Conservation (phyloP, 2,888 invertebrate species). For the Pardosa pseudoannulata region DNA sequence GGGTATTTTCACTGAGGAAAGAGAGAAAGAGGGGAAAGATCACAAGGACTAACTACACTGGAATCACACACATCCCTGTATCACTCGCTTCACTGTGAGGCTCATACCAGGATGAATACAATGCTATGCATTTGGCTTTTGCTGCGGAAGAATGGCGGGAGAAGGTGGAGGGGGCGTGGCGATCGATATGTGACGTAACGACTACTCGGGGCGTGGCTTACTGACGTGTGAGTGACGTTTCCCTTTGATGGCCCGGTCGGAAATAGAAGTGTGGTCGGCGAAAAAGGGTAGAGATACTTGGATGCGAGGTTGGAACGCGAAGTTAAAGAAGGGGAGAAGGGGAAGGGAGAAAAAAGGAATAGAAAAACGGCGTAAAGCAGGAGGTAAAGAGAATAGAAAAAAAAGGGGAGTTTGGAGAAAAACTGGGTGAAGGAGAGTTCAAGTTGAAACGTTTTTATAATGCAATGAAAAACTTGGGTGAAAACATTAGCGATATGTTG, state of each 20-base stretch:
- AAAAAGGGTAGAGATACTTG: neutral
- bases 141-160: constrained; percentile 1
- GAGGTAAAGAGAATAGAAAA: no score
- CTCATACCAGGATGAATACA: neutral
- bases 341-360: no score
- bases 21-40: no score
- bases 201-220: neutral
- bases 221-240: constrained; percentile 12
- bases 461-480: no score
- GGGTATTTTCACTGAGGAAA: neutral
- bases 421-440: no score
- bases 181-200: constrained; percentile 5
- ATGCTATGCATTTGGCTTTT: constrained; percentile 7
- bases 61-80: constrained; percentile 12
- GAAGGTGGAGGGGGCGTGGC: constrained; percentile 9
- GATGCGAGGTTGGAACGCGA: no score
- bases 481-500: no score
- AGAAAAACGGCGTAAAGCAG: no score
- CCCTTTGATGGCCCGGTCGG: neutral
- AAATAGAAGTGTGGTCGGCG: neutral
- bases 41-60: neutral
- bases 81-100: neutral
- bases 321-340: no score
- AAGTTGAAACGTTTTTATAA: no score
- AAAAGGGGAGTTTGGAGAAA: no score